These are phyloP conservation scores for Beaufortia kweichowensis DNA, from an alignment of 2,113 vertebrate species.

Conservation along the genomic window DNA sequence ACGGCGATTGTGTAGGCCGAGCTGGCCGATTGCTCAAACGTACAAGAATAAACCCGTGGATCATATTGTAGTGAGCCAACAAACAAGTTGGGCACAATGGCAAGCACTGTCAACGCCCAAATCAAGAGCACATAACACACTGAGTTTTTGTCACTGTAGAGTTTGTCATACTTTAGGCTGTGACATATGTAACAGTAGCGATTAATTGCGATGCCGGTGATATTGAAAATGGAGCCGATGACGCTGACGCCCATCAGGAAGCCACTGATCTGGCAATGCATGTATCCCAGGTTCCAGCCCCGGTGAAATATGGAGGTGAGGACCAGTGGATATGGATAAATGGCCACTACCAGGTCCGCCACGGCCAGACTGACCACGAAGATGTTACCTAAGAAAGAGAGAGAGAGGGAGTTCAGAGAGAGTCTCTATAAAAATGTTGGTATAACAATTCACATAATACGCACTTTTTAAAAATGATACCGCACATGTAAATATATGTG, in stretches of 20 bases:
- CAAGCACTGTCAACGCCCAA: conserved; percentile 87
- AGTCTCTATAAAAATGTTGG: not conserved
- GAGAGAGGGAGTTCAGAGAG: conserved; percentile 20
- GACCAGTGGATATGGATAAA: conserved; percentile 93
- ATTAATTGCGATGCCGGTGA: conserved; percentile 94
- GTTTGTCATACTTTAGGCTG: conserved; percentile 89
- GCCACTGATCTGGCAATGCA: conserved; percentile 93
- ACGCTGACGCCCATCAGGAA: conserved; percentile 96
- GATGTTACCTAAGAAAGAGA: conserved; percentile 74
- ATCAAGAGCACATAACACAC: conserved; percentile 89
- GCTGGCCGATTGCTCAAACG: conserved; percentile 90
- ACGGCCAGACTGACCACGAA: conserved; percentile 90
- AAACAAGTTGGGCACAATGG: conserved; percentile 89
- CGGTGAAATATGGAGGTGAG: conserved; percentile 88
- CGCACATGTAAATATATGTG: no score
- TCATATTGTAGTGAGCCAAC: conserved; percentile 91
- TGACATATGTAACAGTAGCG: conserved; percentile 97
- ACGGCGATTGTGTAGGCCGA: conserved; percentile 89
- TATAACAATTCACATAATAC: no score
- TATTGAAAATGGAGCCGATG: conserved; percentile 95
- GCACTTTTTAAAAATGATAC: no score
- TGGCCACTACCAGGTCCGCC: conserved; percentile 92
- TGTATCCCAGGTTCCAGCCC: conserved; percentile 88
- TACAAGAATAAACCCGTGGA: conserved; percentile 90
- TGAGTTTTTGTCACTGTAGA: conserved; percentile 89